Base-by-base conservation (phyloP, 2,797 vertebrate genomes). In the Acropternis orthonyx region DNA sequence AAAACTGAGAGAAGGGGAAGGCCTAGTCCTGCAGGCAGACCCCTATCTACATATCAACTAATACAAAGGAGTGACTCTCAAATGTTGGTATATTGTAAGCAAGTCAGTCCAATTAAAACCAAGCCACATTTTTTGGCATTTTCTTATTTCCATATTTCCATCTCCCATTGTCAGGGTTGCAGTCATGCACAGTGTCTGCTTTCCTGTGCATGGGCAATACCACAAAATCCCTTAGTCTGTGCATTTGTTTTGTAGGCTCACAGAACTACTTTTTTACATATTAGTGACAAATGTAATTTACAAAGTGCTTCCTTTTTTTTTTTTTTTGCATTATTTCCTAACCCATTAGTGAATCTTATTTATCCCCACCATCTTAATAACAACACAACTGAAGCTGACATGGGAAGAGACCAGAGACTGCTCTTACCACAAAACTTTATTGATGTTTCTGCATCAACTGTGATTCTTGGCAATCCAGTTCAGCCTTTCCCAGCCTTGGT, bases 401-500 rank as follows among this genome's bases (percentile, higher is more conserved):
- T 21, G 78, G 18, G 52, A 93, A 76, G 71, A 62, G 46, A 84
- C 30, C 58, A 75, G 85, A 68, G 15, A 56, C n/a, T 65, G 41
- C 63, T 89, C 44, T 90, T 92, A 82, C 76, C 76, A 76, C 90
- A 93, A 15, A 58, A 66, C 22, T 73, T 93, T 88, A 46, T 87
- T 92, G 80, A 73, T 61, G 36, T 94, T 95, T 88, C 80, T 93
- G n/a, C 66, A 81, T n/a, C 58, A 81, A 41, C 32, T 95, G 88
- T 91, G 80, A 92, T 96, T 94, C 88, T 95, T 94, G 95, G 96
- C 90, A 90, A 61, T 34, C 48, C 63, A 54, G 30, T n/a, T 72
- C 36, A 83, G 44, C 61, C 59, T 82, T 88, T 94, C 41, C 68
- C 75, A 80, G 61, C 13, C 41, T 88, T 65, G 75, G 85, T 48